A percentile compares a stretch with the other conserved stretches of the same genome.
phyloP scores from a whole-genome alignment of 2,888 invertebrate species.

The Adela reaumurella region DNA sequence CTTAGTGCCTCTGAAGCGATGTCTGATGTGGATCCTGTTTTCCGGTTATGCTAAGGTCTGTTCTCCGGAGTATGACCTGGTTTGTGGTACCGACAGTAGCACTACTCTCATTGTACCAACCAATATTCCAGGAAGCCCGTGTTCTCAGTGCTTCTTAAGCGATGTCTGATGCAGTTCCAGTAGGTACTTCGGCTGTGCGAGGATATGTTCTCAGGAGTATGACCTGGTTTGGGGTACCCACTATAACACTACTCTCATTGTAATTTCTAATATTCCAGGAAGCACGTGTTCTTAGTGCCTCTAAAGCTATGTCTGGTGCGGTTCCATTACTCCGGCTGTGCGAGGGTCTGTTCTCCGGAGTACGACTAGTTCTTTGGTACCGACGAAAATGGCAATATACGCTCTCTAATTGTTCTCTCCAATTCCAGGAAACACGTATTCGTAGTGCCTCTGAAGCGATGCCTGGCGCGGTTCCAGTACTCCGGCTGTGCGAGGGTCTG shows the following conservation, averaged over 20 bases:
- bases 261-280: too few species aligned
- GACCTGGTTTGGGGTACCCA: slow-evolving; percentile 94
- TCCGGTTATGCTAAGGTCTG: slow-evolving; percentile 85
- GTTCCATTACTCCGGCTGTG: too few species aligned
- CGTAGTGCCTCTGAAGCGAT: slow-evolving; percentile 86
- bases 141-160: slow-evolving; percentile 85
- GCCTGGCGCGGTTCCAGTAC: slow-evolving; percentile 80
- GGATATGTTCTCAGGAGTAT: slow-evolving; percentile 81
- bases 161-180: slow-evolving; percentile 80
- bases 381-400: too few species aligned
- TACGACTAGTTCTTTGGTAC: too few species aligned
- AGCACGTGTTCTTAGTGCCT: too few species aligned
- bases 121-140: slow-evolving; percentile 78
- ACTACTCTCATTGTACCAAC: slow-evolving; percentile 56
- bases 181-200: slow-evolving; percentile 84
- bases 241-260: too few species aligned
- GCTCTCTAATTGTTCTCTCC: too few species aligned
- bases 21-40: slow-evolving; percentile 80
- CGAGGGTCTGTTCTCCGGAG: too few species aligned
- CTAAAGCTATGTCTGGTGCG: too few species aligned
- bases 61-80: slow-evolving; percentile 82
- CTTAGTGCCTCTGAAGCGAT: slow-evolving; percentile 86
- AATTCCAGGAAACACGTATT: slow-evolving; percentile 79
- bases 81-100: slow-evolving; percentile 89
- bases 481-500: slow-evolving; percentile 85